A percentile compares a stretch with the other conserved stretches of the same genome.
Conservation (phyloP, 2,113 vertebrate genomes). For the Xenus cinereus region DNA sequence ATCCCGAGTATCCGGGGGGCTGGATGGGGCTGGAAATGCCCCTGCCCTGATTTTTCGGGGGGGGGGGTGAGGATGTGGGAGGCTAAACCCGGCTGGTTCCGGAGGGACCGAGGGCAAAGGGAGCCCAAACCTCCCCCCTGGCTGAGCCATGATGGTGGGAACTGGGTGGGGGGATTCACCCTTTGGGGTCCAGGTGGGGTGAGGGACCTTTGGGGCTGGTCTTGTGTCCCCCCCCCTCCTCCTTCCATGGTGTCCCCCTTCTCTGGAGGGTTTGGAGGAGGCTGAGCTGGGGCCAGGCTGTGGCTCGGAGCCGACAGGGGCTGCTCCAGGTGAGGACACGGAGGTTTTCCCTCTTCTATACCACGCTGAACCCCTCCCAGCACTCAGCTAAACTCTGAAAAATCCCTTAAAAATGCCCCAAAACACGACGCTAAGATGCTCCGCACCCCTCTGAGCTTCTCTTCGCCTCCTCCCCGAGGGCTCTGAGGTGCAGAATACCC, state of each 20-base stretch:
- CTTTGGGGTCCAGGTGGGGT: neutral
- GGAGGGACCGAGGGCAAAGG: neutral
- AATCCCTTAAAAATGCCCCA: neutral
- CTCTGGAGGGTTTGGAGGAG: neutral
- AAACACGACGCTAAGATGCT: neutral
- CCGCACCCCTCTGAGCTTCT: neutral
- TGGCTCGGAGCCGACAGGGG: neutral
- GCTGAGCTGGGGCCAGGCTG: neutral
- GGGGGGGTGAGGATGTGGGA: neutral
- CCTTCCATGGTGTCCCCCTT: neutral
- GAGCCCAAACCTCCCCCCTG: neutral
- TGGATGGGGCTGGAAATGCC: neutral
- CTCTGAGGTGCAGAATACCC: neutral
- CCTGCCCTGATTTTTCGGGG: neutral
- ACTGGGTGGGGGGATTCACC: neutral
- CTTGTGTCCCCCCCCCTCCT: too few relatives aligned
- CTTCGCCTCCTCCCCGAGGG: neutral
- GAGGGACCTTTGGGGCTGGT: neutral
- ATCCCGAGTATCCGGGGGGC: neutral
- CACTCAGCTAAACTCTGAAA: accelerated
- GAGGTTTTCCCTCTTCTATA: accelerated
- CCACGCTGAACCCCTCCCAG: neutral
- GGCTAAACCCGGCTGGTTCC: accelerated
- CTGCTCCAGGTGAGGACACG: neutral
- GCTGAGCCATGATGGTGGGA: neutral